phyloP scores from a whole-genome alignment of 2,888 invertebrate genomes.

The Hololepta plana region DNA sequence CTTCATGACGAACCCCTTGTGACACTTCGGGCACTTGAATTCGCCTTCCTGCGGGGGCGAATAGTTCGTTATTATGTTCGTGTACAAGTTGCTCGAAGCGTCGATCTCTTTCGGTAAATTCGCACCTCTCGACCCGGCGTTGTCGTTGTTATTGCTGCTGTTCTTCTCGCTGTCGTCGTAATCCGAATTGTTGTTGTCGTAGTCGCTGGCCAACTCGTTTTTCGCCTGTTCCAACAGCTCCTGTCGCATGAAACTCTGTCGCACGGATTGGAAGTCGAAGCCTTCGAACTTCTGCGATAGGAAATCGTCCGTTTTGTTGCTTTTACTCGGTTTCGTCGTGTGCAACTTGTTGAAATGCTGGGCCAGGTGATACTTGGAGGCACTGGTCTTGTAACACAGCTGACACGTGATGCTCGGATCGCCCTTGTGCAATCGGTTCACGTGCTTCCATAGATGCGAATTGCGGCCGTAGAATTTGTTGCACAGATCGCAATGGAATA shows the following conservation, averaged over 20 bases:
- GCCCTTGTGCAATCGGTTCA: conserved; percentile 36
- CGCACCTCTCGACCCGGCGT: conserved; percentile 2
- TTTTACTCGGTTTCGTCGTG: conserved; percentile 14
- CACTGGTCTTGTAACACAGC: conserved; percentile 37
- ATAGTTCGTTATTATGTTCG: conserved; percentile 27
- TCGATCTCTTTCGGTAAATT: conserved; percentile 24
- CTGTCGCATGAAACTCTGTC: conserved; percentile 22
- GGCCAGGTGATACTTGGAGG: conserved; percentile 35
- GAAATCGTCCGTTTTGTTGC: conserved; percentile 17
- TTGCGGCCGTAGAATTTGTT: conserved; percentile 40
- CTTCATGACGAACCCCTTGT: conserved; percentile 35
- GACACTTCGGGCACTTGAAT: conserved; percentile 35
- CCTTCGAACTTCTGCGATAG: conserved; percentile 23
- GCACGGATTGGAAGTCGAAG: conserved; percentile 21
- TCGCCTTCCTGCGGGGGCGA: conserved; percentile 27
- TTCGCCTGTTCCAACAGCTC: conserved; percentile 15
- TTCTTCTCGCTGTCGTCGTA: not conserved
- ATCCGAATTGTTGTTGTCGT: not conserved
- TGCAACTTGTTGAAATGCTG: conserved; percentile 38
- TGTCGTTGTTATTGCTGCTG: conserved; percentile 1
- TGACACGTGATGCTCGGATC: conserved; percentile 40
- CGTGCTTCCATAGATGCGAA: conserved; percentile 42
- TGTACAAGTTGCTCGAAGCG: conserved; percentile 23
- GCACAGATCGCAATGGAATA: conserved; percentile 40
- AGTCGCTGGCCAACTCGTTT: conserved; percentile 2